These are phyloP conservation scores for Temnothorax longispinosus DNA, from an alignment of 1,140 invertebrate species.

Conservation along the genomic window DNA sequence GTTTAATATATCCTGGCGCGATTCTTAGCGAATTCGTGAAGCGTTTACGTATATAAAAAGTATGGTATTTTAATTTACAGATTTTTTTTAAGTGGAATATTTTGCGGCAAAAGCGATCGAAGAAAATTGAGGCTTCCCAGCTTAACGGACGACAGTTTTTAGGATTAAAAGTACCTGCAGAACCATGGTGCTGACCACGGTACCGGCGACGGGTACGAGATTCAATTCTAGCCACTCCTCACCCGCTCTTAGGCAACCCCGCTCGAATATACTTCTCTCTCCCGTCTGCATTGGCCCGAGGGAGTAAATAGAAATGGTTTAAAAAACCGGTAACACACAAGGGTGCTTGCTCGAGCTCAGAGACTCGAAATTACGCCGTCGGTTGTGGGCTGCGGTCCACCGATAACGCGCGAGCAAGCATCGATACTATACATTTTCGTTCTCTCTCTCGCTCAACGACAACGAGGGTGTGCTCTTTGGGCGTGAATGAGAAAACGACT, in stretches of 20 bases:
- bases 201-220: conserved; percentile 94
- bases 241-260: conserved; percentile 96
- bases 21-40: not conserved
- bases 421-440: not conserved
- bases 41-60: not conserved
- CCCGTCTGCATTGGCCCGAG: conserved; percentile 87
- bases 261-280: conserved; percentile 96
- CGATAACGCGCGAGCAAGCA: conserved; percentile 37
- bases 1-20: not conserved
- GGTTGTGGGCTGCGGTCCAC: conserved; percentile 39
- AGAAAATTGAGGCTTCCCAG: conserved; percentile 59
- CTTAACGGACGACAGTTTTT: conserved; percentile 17
- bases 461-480: not conserved
- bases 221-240: conserved; percentile 98
- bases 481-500: conserved; percentile 1
- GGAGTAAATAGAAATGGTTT: conserved; percentile 72
- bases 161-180: conserved; percentile 89
- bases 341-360: conserved; percentile 1
- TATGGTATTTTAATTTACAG: not conserved
- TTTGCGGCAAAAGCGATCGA: not conserved
- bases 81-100: not conserved
- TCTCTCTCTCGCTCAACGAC: not conserved
- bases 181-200: conserved; percentile 92
- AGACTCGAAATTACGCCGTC: conserved; percentile 35
- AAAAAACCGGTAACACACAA: conserved; percentile 50